A percentile compares a stretch with the other conserved stretches of the same genome.
Evolutionary conservation across 2,113 vertebrate species (phyloP).

Genomic region (Engystomops pustulosus): DNA sequence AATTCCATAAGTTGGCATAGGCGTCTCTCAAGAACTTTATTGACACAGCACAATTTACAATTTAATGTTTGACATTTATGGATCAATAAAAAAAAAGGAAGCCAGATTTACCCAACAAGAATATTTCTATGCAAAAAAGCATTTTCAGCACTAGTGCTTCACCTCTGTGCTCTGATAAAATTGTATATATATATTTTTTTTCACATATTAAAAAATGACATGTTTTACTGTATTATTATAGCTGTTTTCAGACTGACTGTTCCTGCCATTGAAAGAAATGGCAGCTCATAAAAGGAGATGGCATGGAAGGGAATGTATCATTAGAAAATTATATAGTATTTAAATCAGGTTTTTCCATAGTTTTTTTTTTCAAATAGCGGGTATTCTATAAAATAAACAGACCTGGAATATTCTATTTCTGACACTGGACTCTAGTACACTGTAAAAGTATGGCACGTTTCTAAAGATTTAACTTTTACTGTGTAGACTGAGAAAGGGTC

Average conservation of each 20-base stretch:
- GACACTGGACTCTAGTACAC: not conserved
- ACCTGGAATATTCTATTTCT: not conserved
- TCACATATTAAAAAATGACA: not conserved
- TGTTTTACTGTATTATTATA: not conserved
- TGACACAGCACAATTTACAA: not conserved
- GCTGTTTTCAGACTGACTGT: not conserved
- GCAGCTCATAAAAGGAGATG: not conserved
- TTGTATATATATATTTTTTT: not conserved
- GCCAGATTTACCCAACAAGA: not conserved
- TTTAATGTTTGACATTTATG: constrained; percentile 15
- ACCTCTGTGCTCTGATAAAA: not conserved
- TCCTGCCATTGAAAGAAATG: not conserved
- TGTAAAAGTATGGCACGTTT: not conserved
- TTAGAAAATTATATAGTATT: not conserved
- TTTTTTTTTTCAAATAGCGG: not conserved
- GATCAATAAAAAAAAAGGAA: not conserved
- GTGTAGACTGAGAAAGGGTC: not conserved
- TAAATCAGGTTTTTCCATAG: not conserved
- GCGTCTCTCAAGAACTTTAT: constrained; percentile 1
- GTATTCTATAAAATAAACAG: not conserved
- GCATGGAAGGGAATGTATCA: not conserved
- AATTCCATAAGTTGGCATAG: not conserved
- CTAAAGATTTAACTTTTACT: not conserved
- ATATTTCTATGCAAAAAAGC: not conserved
- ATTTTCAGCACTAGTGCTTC: not conserved